Base-by-base conservation (phyloP, 2,797 vertebrate species). In the Erethizon dorsatum region DNA sequence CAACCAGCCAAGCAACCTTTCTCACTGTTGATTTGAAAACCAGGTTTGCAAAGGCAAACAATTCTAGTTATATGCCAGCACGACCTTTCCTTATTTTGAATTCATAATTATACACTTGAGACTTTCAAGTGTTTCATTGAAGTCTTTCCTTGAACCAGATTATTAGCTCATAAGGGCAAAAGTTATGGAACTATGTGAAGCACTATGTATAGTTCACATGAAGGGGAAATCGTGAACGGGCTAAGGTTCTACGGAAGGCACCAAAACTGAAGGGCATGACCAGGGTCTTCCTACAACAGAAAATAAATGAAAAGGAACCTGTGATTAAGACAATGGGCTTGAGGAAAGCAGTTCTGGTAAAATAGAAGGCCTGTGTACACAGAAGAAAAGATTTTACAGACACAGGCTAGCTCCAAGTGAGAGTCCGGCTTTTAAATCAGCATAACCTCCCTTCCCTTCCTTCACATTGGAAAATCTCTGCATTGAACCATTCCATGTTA, bases 81-180 rank as follows among this genome's bases (percentile, higher is more conserved):
- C 15, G 14, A 78, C 52, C 28, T 73, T 87, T 67, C 31, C n/a
- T 96, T 59, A 90, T 52, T 83, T 85, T 92, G 52, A 71, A 86
- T 77, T 80, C 56, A 31, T 14, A 71, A 63, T 37, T 69, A 69
- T 69, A 26, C 10, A 47, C 33, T 75, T 47, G 41, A 59, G 41
- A 28, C 82, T 75, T 92, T 90, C 71, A 67, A 69, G n/a, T 78
- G 45, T 65, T 90, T 91, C n/a, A 59, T 47, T 15, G 26, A 54
- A 56, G 18, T 85, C 28, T 13, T 83, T 91, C n/a, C 54, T 82
- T 83, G 31, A 79, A 47, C 22, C 31, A 75, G 52, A 61, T 63
- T 26, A 28, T 59, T 77, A 77, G 24, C 95, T 85, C 57, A 83
- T 78, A 93, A 52, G 22, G 56, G 31, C 31, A 61, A 91, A 85